Base-by-base conservation (phyloP, 1,140 invertebrate genomes). In the Brachionus rubens region DNA sequence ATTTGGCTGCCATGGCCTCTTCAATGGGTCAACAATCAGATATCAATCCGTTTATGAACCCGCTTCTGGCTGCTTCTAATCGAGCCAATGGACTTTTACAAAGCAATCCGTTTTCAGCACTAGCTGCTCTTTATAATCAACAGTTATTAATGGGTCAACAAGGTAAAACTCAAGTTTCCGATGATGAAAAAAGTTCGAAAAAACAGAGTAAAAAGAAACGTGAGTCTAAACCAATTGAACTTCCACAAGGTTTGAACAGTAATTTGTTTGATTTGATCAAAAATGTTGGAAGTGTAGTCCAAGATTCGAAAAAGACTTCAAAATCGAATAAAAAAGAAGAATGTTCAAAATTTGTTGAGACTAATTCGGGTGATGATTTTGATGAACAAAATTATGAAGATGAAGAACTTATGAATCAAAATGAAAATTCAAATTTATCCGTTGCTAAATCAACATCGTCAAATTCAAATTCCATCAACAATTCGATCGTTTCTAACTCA, bases 371-470 rank as follows among this genome's bases (percentile, higher is more conserved):
- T 6, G 12, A 48, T n/a, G 19, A n/a, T n/a, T 2, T 16, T 48
- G 16, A 1, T 1, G 19, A 48, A 48, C 6, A 62, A 41, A 33
- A 40, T 0, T 24, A 65, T 14, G 41, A 41, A 2, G 19, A 24
- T 43, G 9, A 46, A 46, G 2, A 14, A 46, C 14, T 14, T 14
- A 46, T 7, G 2, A 7, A 7, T 46, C 5, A 46, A 14, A 14
- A 46, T 26, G 59, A 65, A 24, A 65, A 65, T 43, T 65, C 59
- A 24, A 65, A 65, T 46, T 24, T 65, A 36, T 41, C 36, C 24
- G 19, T 7, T 7, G 36, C 59, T 10, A 65, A 43, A 28, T 65
- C 59, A 4, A 65, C 59, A 19, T 65, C 59, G 12, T 65, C 54
- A 1, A 59, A 59, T 16, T 59, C 54, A 16, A 59, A 46, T 46